Base-by-base conservation (phyloP, 2,113 vertebrate genomes). In the Ophthalmotilapia sp. region DNA sequence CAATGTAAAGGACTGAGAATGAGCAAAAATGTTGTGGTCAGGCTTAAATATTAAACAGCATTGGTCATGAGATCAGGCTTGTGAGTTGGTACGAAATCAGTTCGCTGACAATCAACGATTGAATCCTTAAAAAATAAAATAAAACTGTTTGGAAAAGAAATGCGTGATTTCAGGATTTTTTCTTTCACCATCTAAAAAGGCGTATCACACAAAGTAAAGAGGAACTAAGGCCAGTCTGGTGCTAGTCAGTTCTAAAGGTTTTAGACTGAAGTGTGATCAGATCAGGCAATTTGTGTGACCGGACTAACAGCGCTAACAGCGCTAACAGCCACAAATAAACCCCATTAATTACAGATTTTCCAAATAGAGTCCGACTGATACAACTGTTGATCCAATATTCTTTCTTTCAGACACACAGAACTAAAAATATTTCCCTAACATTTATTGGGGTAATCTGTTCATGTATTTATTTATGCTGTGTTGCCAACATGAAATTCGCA, bases 1-100 rank as follows among this genome's bases (percentile, higher is more conserved):
- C 56, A 79, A 93, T 38, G 80, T 45, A 45, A 51, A 80, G 54
- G 80, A 86, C 65, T 47, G 65, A 89, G 40, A 90, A 83, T 62
- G 77, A 89, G 51, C 6, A 7, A 53, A 91, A 54, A 82, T 21
- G 7, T 77, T 85, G 60, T 89, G 83, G 42, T 90, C 79, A 53
- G 23, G n/a, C 49, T 89, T 11, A 88, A 65, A 86, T 55, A 40
- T 60, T 53, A 31, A 86, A 51, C 10, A 54, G 49, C 53, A 19
- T 51, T 12, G 2, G 42, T 58, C 56, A 3, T 62, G 36, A 51
- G n/a, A 83, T 73, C 21, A 80, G 54, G 86, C 79, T 26, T 80
- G 55, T 1, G 15, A 77, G 23, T 75, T 75, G 45, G 26, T 49
- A 77, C 26, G 10, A 49, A 77, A 81, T 85, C 9, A 81, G 15